Percentiles rank a stretch among this genome's conserved stretches.
Evolutionary conservation across 2,797 vertebrate genomes (phyloP).

Genomic region (Enteromius treurensis): DNA sequence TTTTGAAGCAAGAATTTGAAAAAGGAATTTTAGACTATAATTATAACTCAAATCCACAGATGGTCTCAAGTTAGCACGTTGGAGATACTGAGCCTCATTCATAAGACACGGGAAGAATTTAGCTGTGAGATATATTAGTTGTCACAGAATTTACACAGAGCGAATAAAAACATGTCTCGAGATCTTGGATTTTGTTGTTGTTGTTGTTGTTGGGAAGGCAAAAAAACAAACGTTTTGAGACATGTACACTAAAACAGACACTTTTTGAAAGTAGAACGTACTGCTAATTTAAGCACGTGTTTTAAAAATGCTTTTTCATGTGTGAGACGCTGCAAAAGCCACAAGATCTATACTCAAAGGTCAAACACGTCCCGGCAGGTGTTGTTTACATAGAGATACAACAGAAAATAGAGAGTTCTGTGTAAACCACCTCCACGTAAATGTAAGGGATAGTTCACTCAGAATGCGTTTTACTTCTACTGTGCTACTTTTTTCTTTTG

Average conservation of each 20-base stretch:
- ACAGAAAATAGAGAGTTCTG: background rate
- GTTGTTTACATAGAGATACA: background rate
- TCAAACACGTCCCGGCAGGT: background rate
- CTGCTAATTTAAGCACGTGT: background rate
- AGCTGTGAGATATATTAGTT: background rate
- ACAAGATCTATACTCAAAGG: background rate
- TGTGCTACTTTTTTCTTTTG: background rate
- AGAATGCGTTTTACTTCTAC: background rate
- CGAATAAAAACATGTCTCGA: background rate
- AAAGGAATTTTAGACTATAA: slow-evolving; percentile 15
- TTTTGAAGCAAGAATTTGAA: slow-evolving; percentile 1
- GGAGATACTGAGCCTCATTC: background rate
- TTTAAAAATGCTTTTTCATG: background rate
- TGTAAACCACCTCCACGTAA: background rate
- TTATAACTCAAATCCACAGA: background rate
- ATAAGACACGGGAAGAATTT: background rate
- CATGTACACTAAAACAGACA: background rate
- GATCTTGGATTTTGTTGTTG: too few relatives aligned
- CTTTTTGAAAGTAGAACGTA: background rate
- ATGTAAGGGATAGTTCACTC: background rate
- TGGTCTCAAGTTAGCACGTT: background rate
- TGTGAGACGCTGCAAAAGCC: background rate
- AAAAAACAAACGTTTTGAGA: background rate
- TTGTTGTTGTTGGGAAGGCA: too few relatives aligned
- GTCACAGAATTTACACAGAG: background rate